These are phyloP conservation scores for Phoebastria nigripes DNA, from an alignment of 2,797 vertebrate species.

Conservation along the genomic window DNA sequence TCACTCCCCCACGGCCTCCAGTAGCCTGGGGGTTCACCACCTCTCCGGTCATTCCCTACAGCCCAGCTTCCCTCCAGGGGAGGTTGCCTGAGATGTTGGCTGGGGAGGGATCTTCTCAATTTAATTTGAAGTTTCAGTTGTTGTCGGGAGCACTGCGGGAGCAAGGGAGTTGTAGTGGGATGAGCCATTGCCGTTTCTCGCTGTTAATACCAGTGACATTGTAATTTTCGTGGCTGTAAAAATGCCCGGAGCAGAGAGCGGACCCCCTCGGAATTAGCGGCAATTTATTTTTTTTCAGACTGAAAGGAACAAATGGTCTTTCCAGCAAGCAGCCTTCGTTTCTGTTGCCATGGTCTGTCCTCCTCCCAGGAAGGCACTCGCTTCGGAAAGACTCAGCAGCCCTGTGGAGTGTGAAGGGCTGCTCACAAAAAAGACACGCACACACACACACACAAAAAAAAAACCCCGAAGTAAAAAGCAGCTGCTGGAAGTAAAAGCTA, in stretches of 20 bases:
- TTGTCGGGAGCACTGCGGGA: background rate
- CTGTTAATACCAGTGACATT: background rate
- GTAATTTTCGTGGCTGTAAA: background rate
- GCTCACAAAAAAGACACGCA: background rate
- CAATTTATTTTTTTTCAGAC: background rate
- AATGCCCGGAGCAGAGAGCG: background rate
- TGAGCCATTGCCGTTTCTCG: background rate
- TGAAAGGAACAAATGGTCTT: background rate
- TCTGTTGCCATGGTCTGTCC: background rate
- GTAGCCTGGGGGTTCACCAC: background rate
- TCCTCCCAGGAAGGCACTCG: background rate
- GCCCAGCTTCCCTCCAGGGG: background rate
- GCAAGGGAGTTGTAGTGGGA: background rate
- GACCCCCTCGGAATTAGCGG: background rate
- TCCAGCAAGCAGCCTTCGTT: background rate
- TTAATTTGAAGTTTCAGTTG: background rate
- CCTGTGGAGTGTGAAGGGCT: background rate
- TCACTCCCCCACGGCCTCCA: background rate
- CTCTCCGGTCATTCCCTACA: background rate
- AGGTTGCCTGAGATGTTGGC: background rate
- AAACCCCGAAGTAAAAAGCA: background rate
- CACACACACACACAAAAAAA: background rate
- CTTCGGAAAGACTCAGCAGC: background rate
- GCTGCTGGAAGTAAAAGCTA: constrained; percentile 24
- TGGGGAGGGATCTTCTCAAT: background rate